Base-by-base conservation (phyloP, 2,113 vertebrate species). In the Anser brachyrhynchus region DNA sequence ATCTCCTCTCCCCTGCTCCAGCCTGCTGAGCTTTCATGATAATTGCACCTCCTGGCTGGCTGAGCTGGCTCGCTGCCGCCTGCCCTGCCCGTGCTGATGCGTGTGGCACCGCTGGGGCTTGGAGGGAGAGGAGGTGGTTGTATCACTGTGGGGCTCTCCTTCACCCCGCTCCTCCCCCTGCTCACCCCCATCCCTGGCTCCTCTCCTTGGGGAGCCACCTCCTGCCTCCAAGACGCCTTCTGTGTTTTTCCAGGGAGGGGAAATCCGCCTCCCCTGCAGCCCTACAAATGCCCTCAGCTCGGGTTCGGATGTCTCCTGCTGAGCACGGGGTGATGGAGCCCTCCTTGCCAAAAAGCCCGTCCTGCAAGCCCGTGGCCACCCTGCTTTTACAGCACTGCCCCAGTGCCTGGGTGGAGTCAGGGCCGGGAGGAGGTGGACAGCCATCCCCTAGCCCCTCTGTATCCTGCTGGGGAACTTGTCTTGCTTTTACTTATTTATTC, bases 21-120 rank as follows among this genome's bases (percentile, higher is more conserved):
- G 94, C 69, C 95, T 96, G 91, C 90, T 96, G 76, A 70, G 44
- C 88, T 96, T 88, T 92, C 69, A 92, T 92, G 92, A 78, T 97
- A 92, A 95, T 96, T 97, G 81, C 90, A 81, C 65, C 76, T 93
- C 96, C 87, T 80, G 95, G 79, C 91, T 31, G 81, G 73, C 35
- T 89, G 35, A 76, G 57, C 28, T 95, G 93, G 82, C 88, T 65
- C 13, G 22, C 16, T 2, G 74, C 92, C 94, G 5, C 2, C 2
- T 0, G 90, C 94, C 84, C 76, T 93, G 76, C 77, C 51, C 1
- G 0, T 18, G 8, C 59, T 84, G 79, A 84, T 84, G 94, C 89
- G 81, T 89, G 91, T 95, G 94, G 94, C 87, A 64, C 62, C 4
- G 3, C 75, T 93, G 95, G 72, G 95, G 81, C 78, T 1, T 0